Evolutionary conservation across 2,888 invertebrate genomes (phyloP), one percentile per base, ranked within the genome.

Genomic region (Drosophila paranaensis): DNA sequence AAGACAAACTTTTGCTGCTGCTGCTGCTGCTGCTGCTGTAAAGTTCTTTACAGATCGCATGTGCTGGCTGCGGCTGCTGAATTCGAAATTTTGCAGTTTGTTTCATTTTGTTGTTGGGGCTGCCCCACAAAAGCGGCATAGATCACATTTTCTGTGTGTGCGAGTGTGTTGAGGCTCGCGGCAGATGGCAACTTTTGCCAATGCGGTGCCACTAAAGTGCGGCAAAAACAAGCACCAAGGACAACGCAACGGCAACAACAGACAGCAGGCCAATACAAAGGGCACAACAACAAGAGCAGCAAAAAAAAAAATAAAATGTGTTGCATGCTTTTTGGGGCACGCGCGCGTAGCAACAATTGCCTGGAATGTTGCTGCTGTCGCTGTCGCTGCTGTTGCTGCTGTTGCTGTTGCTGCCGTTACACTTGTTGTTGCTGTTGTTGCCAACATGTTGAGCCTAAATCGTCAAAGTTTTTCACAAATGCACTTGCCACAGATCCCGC

Each of bases 361-460:
- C 76, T 62, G 68, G 79, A 67, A 75, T 77, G 74, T 42, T 57
- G 51, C 33, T 25, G 30, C 30, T 11, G 16, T 35, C 33, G 33
- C 33, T 33, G 50, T n/a, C 27, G 27, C 25, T 56, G 56, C 14
- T 57, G 56, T 10, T 57, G 56, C 20, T 20, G 20, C 2, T 2
- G 20, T 2, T 20, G 20, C 20, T 77, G 74, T 42, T 57, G 51
- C 33, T 25, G 30, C n/a, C 6, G 16, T 16, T 71, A 43, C 46
- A 50, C 35, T 61, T 61, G 57, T 37, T 72, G 74, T 67, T 79
- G 78, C 33, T 68, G 60, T 60, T 67, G 62, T 74, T 68, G 79
- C 84, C 85, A 86, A 88, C 88, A 90, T 89, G 88, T 91, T 88
- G 91, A 91, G 90, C 90, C 90, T 91, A 91, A 90, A 91, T 91